These are phyloP conservation scores for Ormyrus pomaceus DNA, from an alignment of 2,888 invertebrate species.

Conservation along the genomic window DNA sequence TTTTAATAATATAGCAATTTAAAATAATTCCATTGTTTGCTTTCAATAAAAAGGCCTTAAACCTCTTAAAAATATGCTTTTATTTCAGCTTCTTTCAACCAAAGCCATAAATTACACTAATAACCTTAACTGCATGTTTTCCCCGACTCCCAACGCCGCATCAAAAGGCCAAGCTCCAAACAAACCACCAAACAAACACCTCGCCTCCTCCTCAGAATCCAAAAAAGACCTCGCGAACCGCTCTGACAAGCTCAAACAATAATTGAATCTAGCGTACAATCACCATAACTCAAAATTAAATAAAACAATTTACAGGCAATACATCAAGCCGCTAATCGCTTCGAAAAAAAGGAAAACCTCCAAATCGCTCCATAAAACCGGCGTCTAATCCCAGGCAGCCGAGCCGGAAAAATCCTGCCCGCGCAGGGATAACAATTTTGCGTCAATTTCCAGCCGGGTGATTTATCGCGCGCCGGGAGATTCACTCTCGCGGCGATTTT, in stretches of 20 bases:
- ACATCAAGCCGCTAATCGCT: constrained; percentile 20
- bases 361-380: constrained; percentile 31
- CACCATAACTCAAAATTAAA: constrained; percentile 44
- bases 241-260: neutral
- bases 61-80: neutral
- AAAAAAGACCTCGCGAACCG: too few species aligned
- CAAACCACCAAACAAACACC: too few species aligned
- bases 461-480: constrained; percentile 45
- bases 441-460: constrained; percentile 49
- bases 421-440: constrained; percentile 45
- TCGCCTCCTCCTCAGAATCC: too few species aligned
- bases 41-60: neutral
- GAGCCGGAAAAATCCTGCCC: neutral
- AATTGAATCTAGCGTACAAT: constrained; percentile 20
- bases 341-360: constrained; percentile 1
- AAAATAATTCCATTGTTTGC: neutral
- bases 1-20: too few species aligned
- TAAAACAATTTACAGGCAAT: constrained; percentile 39
- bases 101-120: too few species aligned
- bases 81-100: neutral
- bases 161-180: too few species aligned
- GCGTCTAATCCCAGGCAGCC: neutral
- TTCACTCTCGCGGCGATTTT: constrained; percentile 46
- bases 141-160: too few species aligned
- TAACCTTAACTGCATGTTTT: too few species aligned